phyloP scores from a whole-genome alignment of 1,140 invertebrate species.

The Dinothrombium tinctorium region DNA sequence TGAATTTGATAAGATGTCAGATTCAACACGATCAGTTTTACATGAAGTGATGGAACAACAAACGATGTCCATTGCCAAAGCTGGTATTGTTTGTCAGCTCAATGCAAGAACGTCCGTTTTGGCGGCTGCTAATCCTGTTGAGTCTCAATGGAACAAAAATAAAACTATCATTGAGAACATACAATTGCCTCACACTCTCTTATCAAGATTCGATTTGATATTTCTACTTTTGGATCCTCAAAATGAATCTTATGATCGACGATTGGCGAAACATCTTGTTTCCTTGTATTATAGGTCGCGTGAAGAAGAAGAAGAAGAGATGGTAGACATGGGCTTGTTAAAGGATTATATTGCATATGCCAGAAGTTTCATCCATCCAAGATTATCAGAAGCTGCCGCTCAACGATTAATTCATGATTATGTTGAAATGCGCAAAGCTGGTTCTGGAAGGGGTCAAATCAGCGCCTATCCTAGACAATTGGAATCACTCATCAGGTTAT shows the following conservation, averaged over 20 bases:
- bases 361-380: constrained; percentile 64
- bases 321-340: constrained; percentile 61
- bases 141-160: constrained; percentile 96
- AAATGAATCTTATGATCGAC: constrained; percentile 70
- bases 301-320: constrained; percentile 44
- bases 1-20: constrained; percentile 99
- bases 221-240: constrained; percentile 92
- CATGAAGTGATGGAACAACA: constrained; percentile 96
- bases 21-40: constrained; percentile 80
- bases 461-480: constrained; percentile 92
- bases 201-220: constrained; percentile 95
- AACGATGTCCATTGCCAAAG: constrained; percentile 95
- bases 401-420: constrained; percentile 74
- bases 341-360: constrained; percentile 92
- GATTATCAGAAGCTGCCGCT: constrained; percentile 64
- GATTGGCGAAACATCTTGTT: constrained; percentile 76
- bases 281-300: constrained; percentile 67
- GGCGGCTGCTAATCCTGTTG: constrained; percentile 91
- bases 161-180: constrained; percentile 91
- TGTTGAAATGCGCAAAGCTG: constrained; percentile 75
- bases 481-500: constrained; percentile 80
- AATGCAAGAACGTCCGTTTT: constrained; percentile 94
- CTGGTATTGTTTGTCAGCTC: constrained; percentile 94
- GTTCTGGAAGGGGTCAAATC: constrained; percentile 72
- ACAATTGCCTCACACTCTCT: constrained; percentile 74